A percentile compares a stretch with the other conserved stretches of the same genome.
Evolutionary conservation across 2,888 invertebrate genomes (phyloP).

Genomic region (Steinernema hermaphroditum): DNA sequence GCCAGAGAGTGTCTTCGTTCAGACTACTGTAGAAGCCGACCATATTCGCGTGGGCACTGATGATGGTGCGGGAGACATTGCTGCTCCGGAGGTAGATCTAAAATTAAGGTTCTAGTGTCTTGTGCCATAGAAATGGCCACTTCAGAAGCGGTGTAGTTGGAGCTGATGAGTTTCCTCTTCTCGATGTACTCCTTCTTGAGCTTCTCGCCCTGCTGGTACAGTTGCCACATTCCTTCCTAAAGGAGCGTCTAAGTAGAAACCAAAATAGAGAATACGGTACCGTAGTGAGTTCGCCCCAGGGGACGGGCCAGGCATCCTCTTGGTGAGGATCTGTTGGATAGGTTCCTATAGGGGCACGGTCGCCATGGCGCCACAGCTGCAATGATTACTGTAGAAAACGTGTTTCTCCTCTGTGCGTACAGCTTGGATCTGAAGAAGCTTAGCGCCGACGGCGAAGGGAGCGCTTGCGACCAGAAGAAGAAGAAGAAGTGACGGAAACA

Average conservation of each 20-base stretch:
- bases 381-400: not conserved
- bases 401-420: not conserved
- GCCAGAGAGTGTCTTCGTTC: conserved; percentile 23
- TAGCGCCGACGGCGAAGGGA: not conserved
- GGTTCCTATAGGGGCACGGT: conserved; percentile 28
- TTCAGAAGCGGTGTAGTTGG: conserved; percentile 26
- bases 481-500: too few relatives aligned
- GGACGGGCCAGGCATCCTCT: conserved; percentile 27
- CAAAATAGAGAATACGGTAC: too few relatives aligned
- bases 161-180: not conserved
- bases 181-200: conserved; percentile 32
- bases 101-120: too few relatives aligned
- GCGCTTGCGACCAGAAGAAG: too few relatives aligned
- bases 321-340: conserved; percentile 32
- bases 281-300: conserved; percentile 31
- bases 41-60: conserved; percentile 29
- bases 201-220: conserved; percentile 30
- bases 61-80: conserved; percentile 27
- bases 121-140: not conserved
- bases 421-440: not conserved
- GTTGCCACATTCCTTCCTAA: conserved; percentile 34
- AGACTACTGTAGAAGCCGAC: conserved; percentile 33
- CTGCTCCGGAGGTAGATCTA: conserved; percentile 24
- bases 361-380: conserved; percentile 33
- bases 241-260: not conserved